phyloP scores from a whole-genome alignment of 2,113 vertebrate species.

The Petroica traversi region DNA sequence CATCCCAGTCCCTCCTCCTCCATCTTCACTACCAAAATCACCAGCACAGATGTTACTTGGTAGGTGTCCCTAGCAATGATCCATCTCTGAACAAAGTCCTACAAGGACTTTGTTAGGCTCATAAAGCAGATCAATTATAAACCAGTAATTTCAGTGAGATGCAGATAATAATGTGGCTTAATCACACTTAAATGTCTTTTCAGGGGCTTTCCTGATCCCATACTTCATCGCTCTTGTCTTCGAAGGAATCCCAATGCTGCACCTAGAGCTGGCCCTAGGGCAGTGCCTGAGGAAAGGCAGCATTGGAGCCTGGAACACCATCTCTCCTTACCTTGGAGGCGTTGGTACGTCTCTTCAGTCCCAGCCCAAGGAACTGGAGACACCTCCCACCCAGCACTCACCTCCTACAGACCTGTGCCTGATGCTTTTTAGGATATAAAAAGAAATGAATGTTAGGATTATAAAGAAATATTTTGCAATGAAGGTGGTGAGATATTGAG shows the following conservation, averaged over 20 bases:
- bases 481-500: background rate
- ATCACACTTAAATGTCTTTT: background rate
- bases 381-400: background rate
- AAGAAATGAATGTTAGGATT: background rate
- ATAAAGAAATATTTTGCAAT: background rate
- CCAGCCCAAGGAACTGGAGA: background rate
- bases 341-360: conserved; percentile 69
- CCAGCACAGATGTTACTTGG: background rate
- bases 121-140: background rate
- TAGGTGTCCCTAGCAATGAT: background rate
- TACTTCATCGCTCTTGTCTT: conserved; percentile 85
- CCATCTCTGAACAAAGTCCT: background rate
- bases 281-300: conserved; percentile 85
- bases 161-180: background rate
- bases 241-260: conserved; percentile 87
- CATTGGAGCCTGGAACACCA: conserved; percentile 82
- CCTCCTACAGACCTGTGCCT: background rate
- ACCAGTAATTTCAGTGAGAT: background rate
- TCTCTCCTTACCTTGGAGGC: conserved; percentile 85
- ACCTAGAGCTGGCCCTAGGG: conserved; percentile 87
- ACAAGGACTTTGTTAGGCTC: background rate
- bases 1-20: background rate
- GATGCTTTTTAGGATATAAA: background rate
- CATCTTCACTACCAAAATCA: background rate
- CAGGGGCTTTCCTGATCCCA: conserved; percentile 92